phyloP scores from a whole-genome alignment of 2,113 vertebrate species.

The Coregonus clupeaformis region DNA sequence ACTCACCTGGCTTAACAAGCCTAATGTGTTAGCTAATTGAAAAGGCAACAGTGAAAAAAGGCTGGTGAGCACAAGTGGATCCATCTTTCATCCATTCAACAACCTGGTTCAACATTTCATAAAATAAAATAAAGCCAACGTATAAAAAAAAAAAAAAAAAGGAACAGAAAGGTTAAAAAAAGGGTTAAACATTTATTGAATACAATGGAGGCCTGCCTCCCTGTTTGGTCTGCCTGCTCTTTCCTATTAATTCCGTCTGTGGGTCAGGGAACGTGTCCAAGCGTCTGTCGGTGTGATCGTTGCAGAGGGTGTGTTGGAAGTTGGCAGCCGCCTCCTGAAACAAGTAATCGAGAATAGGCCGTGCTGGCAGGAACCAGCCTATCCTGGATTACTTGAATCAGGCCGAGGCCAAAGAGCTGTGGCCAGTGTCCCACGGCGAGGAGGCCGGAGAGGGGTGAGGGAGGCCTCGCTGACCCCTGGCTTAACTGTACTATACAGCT shows the following conservation, averaged over 20 bases:
- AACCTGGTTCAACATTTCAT: neutral
- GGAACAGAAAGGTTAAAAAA: neutral
- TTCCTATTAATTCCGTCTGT: neutral
- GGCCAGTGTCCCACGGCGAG: neutral
- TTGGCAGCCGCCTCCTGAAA: slow-evolving; percentile 64
- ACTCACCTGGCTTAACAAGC: slow-evolving; percentile 1
- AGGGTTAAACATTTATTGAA: neutral
- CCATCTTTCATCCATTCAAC: neutral
- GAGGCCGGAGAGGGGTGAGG: neutral
- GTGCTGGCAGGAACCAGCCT: slow-evolving; percentile 78
- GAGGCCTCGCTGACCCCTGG: neutral
- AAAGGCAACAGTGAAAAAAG: neutral
- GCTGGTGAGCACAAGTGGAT: neutral
- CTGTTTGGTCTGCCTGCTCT: neutral
- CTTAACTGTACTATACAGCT: neutral
- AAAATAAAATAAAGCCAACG: neutral
- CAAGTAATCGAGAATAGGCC: slow-evolving; percentile 91
- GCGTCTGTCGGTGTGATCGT: neutral
- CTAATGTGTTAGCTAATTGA: slow-evolving; percentile 2
- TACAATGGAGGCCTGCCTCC: neutral
- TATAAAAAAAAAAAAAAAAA: neutral
- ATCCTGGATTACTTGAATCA: slow-evolving; percentile 94
- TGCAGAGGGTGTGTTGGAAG: neutral
- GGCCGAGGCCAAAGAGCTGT: slow-evolving; percentile 55
- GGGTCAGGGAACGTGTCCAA: slow-evolving; percentile 3